Percentiles rank a stretch among this genome's conserved stretches.
These are phyloP conservation scores for Trichechus manatus DNA, from an alignment of 2,113 vertebrate genomes.

Conservation along the genomic window DNA sequence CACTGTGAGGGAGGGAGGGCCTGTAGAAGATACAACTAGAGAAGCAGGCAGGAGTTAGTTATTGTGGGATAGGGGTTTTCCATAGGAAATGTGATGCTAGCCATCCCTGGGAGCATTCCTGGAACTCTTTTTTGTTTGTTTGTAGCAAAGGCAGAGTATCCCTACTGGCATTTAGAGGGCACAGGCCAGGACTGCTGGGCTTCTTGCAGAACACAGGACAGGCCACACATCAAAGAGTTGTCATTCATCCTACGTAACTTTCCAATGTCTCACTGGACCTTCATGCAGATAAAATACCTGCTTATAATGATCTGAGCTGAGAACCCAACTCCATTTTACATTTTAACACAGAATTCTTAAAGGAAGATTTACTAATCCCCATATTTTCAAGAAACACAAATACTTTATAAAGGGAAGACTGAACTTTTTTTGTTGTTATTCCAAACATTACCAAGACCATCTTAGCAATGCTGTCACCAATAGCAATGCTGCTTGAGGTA, in stretches of 20 bases:
- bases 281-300: not conserved
- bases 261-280: not conserved
- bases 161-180: not conserved
- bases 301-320: not conserved
- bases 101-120: not conserved
- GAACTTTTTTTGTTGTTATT: not conserved
- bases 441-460: not conserved
- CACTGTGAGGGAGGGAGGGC: not conserved
- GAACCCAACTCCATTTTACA: not conserved
- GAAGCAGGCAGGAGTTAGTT: not conserved
- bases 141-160: not conserved
- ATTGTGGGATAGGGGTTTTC: not conserved
- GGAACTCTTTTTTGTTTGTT: not conserved
- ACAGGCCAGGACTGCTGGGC: not conserved
- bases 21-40: not conserved
- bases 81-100: fast-evolving
- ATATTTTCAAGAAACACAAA: conserved; percentile 31
- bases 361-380: not conserved
- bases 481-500: not conserved
- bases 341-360: not conserved
- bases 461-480: not conserved
- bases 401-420: not conserved
- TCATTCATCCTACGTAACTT: not conserved
- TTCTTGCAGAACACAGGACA: not conserved
- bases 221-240: not conserved